Percentiles rank a stretch among this genome's conserved stretches.
phyloP scores from a whole-genome alignment of 1,140 invertebrate genomes.

The Myzus persicae region DNA sequence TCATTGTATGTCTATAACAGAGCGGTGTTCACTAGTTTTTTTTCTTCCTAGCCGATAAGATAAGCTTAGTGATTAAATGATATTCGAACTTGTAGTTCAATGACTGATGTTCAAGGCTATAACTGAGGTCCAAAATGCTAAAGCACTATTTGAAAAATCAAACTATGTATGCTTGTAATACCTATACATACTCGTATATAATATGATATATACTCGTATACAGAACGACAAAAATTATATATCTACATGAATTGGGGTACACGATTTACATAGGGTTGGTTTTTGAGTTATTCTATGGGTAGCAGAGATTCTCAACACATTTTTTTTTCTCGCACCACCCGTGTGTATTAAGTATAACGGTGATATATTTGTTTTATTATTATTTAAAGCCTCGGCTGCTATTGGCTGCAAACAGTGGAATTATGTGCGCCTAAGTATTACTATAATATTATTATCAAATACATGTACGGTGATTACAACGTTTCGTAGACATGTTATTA shows the following conservation, averaged over 20 bases:
- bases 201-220: not conserved
- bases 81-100: not conserved
- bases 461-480: too few relatives aligned
- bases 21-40: not conserved
- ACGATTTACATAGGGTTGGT: not conserved
- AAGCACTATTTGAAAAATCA: not conserved
- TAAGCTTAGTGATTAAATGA: not conserved
- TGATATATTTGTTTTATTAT: too few relatives aligned
- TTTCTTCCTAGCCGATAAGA: not conserved
- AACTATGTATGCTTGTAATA: not conserved
- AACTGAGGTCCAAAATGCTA: not conserved
- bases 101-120: not conserved
- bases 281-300: not conserved
- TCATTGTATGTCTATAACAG: not conserved
- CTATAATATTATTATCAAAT: too few relatives aligned
- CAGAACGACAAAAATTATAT: not conserved
- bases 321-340: too few relatives aligned
- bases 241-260: too few relatives aligned
- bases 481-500: too few relatives aligned
- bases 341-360: too few relatives aligned
- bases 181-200: too few relatives aligned
- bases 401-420: too few relatives aligned
- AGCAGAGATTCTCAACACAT: not conserved
- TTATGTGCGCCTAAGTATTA: too few relatives aligned
- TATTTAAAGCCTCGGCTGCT: too few relatives aligned